Evolutionary conservation across 2,113 vertebrate genomes (phyloP).

Genomic region (Cervus canadensis): DNA sequence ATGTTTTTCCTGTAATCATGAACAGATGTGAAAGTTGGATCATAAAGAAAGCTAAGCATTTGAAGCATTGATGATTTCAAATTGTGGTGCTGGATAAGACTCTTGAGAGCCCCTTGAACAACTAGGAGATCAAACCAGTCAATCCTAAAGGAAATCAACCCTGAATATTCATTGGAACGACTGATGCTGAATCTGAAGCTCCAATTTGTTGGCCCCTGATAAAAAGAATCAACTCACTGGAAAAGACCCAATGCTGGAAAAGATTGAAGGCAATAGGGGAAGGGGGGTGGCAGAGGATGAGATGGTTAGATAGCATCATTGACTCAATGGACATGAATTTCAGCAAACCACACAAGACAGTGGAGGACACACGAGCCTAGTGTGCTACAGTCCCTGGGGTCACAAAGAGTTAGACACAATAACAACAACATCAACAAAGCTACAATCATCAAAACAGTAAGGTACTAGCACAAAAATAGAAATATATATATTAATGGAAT

Average conservation of each 20-base stretch:
- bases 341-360: background rate
- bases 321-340: background rate
- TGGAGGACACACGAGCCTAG: background rate
- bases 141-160: background rate
- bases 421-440: background rate
- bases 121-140: background rate
- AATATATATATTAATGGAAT: background rate
- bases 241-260: background rate
- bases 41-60: background rate
- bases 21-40: background rate
- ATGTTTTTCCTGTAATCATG: background rate
- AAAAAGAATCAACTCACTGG: background rate
- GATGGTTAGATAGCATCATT: background rate
- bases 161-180: background rate
- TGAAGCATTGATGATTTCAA: background rate
- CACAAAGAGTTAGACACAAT: background rate
- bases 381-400: background rate
- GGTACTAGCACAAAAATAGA: background rate
- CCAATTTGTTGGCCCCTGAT: background rate
- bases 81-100: background rate
- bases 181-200: background rate
- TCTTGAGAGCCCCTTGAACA: background rate
- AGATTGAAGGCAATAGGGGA: background rate
- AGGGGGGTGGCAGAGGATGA: background rate
- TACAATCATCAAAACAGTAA: background rate